phyloP scores from a whole-genome alignment of 2,113 vertebrate species.

The Copsychus sechellarum region DNA sequence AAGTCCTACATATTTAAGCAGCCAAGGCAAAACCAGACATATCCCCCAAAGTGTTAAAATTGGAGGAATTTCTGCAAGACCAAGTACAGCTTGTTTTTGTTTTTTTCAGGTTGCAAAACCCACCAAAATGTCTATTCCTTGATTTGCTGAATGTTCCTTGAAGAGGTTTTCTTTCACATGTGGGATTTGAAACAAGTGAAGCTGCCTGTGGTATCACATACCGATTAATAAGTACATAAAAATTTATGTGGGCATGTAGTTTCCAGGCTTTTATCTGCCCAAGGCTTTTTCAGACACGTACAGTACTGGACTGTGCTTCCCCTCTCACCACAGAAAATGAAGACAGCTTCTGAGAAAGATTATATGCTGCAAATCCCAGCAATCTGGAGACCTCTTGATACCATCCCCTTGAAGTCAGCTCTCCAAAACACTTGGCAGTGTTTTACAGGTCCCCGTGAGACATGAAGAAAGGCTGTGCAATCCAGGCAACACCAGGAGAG shows the following conservation, averaged over 20 bases:
- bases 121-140: not conserved
- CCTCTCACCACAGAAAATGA: not conserved
- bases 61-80: not conserved
- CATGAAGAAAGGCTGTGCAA: not conserved
- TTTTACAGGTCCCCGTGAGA: not conserved
- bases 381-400: not conserved
- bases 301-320: not conserved
- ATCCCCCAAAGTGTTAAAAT: not conserved
- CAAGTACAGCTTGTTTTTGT: not conserved
- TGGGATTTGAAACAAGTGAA: not conserved
- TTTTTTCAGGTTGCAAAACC: not conserved
- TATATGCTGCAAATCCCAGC: not conserved
- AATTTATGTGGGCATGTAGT: fast-evolving
- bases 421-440: not conserved
- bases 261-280: not conserved
- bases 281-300: not conserved
- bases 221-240: not conserved
- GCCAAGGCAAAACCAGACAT: not conserved
- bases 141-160: not conserved
- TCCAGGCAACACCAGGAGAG: fast-evolving
- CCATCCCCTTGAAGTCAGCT: not conserved
- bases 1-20: not conserved
- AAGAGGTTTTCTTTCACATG: not conserved
- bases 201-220: not conserved
- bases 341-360: not conserved